Percentiles rank a stretch among this genome's conserved stretches.
These are phyloP conservation scores for Synergus laeviventris DNA, from an alignment of 2,888 invertebrate species.

Conservation along the genomic window DNA sequence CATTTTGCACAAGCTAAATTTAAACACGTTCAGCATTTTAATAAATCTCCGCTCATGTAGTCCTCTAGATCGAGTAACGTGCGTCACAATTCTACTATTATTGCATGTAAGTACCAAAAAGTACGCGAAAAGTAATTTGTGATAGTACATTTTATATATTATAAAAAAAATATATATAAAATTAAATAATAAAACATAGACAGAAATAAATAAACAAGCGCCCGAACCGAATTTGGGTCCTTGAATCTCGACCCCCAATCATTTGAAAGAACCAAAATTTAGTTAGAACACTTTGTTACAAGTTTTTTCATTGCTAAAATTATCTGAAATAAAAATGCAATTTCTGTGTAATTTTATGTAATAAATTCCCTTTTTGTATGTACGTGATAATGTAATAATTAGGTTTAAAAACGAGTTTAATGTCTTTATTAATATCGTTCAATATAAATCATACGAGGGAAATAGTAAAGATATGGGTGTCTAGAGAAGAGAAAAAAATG, in stretches of 20 bases:
- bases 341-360: background rate
- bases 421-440: background rate
- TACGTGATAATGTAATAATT: too few relatives aligned
- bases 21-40: slow-evolving; percentile 64
- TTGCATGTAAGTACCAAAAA: background rate
- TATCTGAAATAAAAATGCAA: background rate
- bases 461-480: background rate
- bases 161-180: too few relatives aligned
- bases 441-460: background rate
- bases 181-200: too few relatives aligned
- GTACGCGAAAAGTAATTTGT: background rate
- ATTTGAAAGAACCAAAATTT: too few relatives aligned
- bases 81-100: background rate
- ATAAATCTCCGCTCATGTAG: slow-evolving; percentile 63
- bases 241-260: too few relatives aligned
- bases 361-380: background rate
- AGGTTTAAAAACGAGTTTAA: too few relatives aligned
- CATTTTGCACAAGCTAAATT: slow-evolving; percentile 64
- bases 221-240: too few relatives aligned
- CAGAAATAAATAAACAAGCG: too few relatives aligned
- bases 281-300: too few relatives aligned
- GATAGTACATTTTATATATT: background rate
- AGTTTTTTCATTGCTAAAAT: too few relatives aligned
- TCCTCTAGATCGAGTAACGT: slow-evolving; percentile 20
- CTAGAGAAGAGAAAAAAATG: background rate